Evolutionary conservation across 2,888 invertebrate genomes (phyloP).

Genomic region (Lepidochitona cinerea): DNA sequence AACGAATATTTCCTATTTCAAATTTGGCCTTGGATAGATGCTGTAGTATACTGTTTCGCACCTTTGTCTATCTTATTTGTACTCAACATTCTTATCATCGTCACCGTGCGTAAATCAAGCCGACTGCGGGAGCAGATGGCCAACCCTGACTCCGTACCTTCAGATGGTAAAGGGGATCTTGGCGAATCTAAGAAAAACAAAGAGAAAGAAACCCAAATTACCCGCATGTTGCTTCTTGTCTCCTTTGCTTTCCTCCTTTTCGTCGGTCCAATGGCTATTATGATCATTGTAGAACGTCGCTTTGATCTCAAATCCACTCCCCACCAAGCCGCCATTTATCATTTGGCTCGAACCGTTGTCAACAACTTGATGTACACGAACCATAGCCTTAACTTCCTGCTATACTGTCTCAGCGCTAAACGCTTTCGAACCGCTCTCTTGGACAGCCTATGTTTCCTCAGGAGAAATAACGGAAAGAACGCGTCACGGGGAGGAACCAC

Average conservation of each 20-base stretch:
- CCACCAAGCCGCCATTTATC: neutral
- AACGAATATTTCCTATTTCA: neutral
- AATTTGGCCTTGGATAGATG: conserved; percentile 27
- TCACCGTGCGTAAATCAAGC: conserved; percentile 8
- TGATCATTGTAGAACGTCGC: conserved; percentile 22
- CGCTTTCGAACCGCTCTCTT: neutral
- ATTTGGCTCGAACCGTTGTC: neutral
- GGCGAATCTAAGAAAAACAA: neutral
- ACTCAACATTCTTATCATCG: conserved; percentile 21
- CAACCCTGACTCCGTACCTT: neutral
- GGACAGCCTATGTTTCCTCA: neutral
- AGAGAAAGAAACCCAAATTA: conserved; percentile 16
- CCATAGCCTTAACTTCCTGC: neutral
- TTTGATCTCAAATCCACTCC: conserved; percentile 7
- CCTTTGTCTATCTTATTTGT: conserved; percentile 13
- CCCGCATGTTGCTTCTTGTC: conserved; percentile 22
- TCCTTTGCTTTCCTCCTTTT: conserved; percentile 22
- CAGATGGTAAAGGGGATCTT: neutral
- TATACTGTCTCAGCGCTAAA: neutral
- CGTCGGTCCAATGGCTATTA: conserved; percentile 23
- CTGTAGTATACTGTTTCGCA: conserved; percentile 18
- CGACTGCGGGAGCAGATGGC: conserved; percentile 9
- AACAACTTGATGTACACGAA: conserved; percentile 3
- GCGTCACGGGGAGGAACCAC: neutral
- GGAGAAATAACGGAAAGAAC: neutral